Conservation (phyloP, 2,113 vertebrate genomes). For the Petrocephalus zakoni region DNA sequence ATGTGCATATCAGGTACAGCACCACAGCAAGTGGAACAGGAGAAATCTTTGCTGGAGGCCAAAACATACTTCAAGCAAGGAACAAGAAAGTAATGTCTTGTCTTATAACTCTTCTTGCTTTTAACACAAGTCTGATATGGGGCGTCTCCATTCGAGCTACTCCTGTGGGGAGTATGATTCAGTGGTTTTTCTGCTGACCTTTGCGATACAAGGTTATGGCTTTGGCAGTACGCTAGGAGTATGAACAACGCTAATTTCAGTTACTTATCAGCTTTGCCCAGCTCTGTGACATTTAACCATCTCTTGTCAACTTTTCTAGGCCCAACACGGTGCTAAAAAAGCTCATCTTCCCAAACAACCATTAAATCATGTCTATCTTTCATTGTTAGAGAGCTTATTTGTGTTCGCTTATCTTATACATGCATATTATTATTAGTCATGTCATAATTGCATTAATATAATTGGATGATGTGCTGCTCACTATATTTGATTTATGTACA, state of each 20-base stretch:
- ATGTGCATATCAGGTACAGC: background rate
- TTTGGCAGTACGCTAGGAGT: background rate
- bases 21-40: background rate
- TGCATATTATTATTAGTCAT: slow-evolving; percentile 1
- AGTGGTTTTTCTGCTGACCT: background rate
- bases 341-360: background rate
- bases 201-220: background rate
- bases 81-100: background rate
- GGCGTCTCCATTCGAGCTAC: background rate
- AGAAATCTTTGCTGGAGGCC: background rate
- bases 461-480: background rate
- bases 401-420: background rate
- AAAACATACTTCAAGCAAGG: background rate
- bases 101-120: background rate
- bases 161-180: background rate
- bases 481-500: background rate
- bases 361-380: background rate
- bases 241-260: background rate
- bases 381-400: background rate
- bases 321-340: background rate
- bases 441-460: background rate
- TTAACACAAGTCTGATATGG: background rate
- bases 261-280: background rate
- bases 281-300: background rate
- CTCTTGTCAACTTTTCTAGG: background rate